Evolutionary conservation across 1,140 invertebrate genomes (phyloP).

Genomic region (Mizuhopecten yessoensis): DNA sequence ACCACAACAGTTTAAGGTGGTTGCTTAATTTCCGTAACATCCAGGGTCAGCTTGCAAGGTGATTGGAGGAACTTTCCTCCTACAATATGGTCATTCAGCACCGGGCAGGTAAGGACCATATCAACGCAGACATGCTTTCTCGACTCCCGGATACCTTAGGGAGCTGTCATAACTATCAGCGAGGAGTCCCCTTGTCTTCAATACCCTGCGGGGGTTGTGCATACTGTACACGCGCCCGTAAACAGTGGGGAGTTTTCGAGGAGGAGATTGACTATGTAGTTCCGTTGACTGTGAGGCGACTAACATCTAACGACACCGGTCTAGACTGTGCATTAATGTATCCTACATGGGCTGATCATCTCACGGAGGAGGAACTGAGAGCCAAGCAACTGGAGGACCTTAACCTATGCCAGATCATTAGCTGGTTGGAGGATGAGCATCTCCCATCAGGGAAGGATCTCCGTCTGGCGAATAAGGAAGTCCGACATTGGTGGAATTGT

Average conservation of each 20-base stretch:
- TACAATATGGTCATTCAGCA: neutral
- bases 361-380: neutral
- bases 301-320: neutral
- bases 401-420: neutral
- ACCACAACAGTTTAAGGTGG: neutral
- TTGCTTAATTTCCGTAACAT: neutral
- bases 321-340: no score
- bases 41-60: no score
- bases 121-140: neutral
- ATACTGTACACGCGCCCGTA: conserved; percentile 36
- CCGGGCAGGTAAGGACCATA: neutral
- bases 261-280: conserved; percentile 53
- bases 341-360: neutral
- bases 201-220: conserved; percentile 51
- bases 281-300: neutral
- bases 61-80: neutral
- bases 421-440: neutral
- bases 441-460: neutral
- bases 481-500: no score
- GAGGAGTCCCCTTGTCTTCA: neutral
- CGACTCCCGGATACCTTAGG: neutral
- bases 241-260: conserved; percentile 47
- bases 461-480: neutral
- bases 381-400: neutral
- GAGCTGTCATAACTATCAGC: conserved; percentile 36